Conservation (phyloP, 2,113 vertebrate species). For the Daubentonia madagascariensis region DNA sequence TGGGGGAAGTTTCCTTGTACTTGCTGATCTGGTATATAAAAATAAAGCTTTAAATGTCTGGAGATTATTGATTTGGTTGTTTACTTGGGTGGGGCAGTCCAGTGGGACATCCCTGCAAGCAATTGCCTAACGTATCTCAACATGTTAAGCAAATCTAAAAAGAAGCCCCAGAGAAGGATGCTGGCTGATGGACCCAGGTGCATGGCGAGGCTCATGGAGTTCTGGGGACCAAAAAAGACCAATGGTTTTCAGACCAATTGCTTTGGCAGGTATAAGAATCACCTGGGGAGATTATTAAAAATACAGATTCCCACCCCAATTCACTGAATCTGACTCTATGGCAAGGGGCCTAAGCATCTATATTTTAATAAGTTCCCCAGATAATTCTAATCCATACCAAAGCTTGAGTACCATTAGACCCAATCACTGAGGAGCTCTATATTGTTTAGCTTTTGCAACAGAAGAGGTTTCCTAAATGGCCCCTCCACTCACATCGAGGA, state of each 20-base stretch:
- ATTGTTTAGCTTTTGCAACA: neutral
- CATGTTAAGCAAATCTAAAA: slow-evolving; percentile 28
- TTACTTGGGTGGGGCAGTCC: slow-evolving; percentile 8
- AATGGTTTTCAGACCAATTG: neutral
- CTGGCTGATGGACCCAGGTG: neutral
- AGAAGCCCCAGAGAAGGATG: neutral
- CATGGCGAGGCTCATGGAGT: neutral
- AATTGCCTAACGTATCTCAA: neutral
- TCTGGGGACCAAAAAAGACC: neutral
- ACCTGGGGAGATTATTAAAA: neutral
- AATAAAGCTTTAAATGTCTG: slow-evolving; percentile 10
- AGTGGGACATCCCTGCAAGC: slow-evolving; percentile 38
- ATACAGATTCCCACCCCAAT: neutral
- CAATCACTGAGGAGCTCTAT: neutral
- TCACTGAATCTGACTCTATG: neutral
- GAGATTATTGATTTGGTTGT: slow-evolving; percentile 48
- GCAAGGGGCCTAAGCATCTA: neutral
- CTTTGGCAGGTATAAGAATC: neutral
- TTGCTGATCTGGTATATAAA: slow-evolving; percentile 1
- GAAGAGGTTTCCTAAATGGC: neutral
- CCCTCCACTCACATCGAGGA: neutral
- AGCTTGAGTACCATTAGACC: neutral
- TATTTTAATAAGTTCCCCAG: neutral
- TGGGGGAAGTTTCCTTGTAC: neutral
- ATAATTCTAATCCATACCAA: neutral